Conservation (phyloP, 2,888 invertebrate genomes). For the Leuctra nigra region DNA sequence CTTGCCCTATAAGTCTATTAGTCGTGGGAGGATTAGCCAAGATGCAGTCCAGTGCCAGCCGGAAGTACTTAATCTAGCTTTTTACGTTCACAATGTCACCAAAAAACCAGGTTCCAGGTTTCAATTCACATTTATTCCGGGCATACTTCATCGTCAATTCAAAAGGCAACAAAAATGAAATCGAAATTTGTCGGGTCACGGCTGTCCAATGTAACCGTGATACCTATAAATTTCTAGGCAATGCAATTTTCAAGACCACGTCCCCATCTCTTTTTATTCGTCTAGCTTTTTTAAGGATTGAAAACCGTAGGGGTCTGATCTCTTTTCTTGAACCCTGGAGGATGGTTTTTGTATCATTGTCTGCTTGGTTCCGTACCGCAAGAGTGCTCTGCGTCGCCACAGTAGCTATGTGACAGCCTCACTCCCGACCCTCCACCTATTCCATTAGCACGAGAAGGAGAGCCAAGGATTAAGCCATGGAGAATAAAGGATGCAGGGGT, state of each 20-base stretch:
- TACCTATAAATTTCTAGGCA: constrained; percentile 5
- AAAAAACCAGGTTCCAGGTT: neutral
- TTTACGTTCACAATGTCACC: neutral
- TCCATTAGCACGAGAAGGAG: constrained; percentile 26
- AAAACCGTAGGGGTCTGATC: constrained; percentile 18
- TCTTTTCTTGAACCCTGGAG: neutral
- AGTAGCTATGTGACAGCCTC: constrained; percentile 11
- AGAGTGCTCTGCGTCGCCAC: constrained; percentile 16
- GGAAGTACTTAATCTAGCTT: constrained; percentile 14
- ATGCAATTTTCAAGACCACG: constrained; percentile 23
- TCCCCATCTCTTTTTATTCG: constrained; percentile 15
- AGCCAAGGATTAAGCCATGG: constrained; percentile 26
- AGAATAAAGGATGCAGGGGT: constrained; percentile 24
- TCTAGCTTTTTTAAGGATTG: neutral
- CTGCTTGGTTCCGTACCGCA: constrained; percentile 19
- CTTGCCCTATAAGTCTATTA: too few relatives aligned
- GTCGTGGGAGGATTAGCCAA: neutral
- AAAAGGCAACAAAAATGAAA: constrained; percentile 10
- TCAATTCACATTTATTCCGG: constrained; percentile 1
- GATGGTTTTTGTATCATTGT: constrained; percentile 20
- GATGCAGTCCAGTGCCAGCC: neutral
- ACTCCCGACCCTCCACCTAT: constrained; percentile 14
- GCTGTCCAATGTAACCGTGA: neutral
- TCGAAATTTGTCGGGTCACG: constrained; percentile 8
- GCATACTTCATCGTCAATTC: neutral